phyloP scores from a whole-genome alignment of 2,888 invertebrate genomes.

The Cephus pulcher region DNA sequence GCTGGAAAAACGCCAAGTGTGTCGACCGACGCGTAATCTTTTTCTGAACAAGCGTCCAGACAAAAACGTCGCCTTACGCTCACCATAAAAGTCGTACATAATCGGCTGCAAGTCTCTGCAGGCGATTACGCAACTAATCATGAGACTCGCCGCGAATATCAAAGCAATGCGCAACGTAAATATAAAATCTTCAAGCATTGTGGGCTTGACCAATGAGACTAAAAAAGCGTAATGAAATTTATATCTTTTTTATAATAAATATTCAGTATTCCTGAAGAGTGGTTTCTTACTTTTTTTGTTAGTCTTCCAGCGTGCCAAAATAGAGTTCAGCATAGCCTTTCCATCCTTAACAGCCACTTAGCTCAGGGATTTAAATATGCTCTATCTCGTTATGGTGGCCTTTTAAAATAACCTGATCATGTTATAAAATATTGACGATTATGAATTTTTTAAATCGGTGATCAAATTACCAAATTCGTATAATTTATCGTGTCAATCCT shows the following conservation, averaged over 20 bases:
- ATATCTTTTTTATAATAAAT: not conserved
- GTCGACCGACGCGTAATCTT: constrained; percentile 12
- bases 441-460: not conserved
- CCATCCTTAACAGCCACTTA: not conserved
- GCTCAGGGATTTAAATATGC: not conserved
- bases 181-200: no score
- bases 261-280: not conserved
- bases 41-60: not conserved
- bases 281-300: not conserved
- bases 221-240: not conserved
- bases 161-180: no score
- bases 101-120: not conserved
- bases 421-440: not conserved
- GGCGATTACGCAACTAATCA: not conserved
- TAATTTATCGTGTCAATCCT: not conserved
- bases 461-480: not conserved
- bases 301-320: no score
- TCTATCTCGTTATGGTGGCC: not conserved
- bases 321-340: not conserved
- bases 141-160: not conserved
- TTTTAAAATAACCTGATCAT: not conserved
- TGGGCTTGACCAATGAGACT: not conserved
- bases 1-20: constrained; percentile 12
- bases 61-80: not conserved
- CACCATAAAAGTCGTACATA: not conserved